These are phyloP conservation scores for Meloidogyne floridensis DNA, from an alignment of 1,140 invertebrate genomes.

Conservation along the genomic window DNA sequence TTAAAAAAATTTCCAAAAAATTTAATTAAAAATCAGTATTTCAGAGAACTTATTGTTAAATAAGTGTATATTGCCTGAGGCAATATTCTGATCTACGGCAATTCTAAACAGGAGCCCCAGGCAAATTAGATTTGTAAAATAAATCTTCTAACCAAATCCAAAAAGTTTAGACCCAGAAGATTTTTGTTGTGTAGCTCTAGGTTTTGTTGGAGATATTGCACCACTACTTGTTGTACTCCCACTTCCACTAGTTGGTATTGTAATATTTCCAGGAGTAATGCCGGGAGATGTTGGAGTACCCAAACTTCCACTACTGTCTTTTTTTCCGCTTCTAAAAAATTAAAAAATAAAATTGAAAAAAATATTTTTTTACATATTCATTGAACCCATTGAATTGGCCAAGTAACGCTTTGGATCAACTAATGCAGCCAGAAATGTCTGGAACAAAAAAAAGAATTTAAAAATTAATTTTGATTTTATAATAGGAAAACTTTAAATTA, in stretches of 20 bases:
- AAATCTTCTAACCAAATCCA: conserved; percentile 30
- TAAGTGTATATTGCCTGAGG: too few relatives aligned
- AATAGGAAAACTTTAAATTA: too few relatives aligned
- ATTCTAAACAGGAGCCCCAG: too few relatives aligned
- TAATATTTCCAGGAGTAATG: background rate
- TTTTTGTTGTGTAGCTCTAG: conserved; percentile 22
- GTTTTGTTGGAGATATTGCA: conserved; percentile 29
- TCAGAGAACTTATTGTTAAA: too few relatives aligned
- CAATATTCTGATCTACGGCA: too few relatives aligned
- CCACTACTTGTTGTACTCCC: background rate
- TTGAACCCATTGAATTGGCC: conserved; percentile 40
- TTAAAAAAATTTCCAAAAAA: background rate
- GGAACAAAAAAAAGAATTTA: too few relatives aligned
- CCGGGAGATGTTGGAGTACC: conserved; percentile 37
- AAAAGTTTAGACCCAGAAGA: conserved; percentile 38
- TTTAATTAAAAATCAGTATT: too few relatives aligned
- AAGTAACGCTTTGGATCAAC: conserved; percentile 61
- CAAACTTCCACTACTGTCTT: conserved; percentile 37
- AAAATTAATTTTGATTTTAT: too few relatives aligned
- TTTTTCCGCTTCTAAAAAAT: conserved; percentile 33
- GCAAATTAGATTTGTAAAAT: too few relatives aligned
- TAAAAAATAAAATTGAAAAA: background rate
- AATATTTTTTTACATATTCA: conserved; percentile 46
- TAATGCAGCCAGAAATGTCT: conserved; percentile 58
- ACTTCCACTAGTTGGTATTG: background rate